Base-by-base conservation (phyloP, 1,140 invertebrate genomes). In the Littorina saxatilis region DNA sequence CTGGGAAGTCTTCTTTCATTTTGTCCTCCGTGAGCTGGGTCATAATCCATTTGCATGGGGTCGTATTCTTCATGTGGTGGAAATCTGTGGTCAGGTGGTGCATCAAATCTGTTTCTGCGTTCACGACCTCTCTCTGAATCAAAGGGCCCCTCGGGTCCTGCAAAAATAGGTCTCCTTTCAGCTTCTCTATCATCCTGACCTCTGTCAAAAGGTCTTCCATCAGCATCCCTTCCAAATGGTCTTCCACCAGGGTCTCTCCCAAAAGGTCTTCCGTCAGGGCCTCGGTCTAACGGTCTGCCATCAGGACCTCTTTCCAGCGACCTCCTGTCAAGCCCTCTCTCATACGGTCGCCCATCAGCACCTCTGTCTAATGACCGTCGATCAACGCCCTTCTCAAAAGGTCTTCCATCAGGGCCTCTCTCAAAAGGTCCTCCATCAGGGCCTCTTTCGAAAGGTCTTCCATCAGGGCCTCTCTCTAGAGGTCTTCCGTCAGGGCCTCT, bases 21-120 rank as follows among this genome's bases (percentile, higher is more conserved):
- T 17, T 37, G 55, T 13, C 58, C 32, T 32, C 70, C 5, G n/a
- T 35, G 13, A 15, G 17, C 39, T 13, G 40, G 13, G 20, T 73
- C 70, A 73, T 43, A 70, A 43, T 84, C 83, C 77, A 79, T 78
- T n/a, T 80, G 80, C 76, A 79, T 47, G 9, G 76, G 70, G 13
- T 79, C 72, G 2, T 39, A 29, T 32, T 40, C 37, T 40, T 50
- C 58, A 50, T 75, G 35, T 52, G 35, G 32, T 32, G 75, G 20
- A 50, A 73, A 73, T 73, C 70, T 73, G 23, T 61, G 7, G 27
- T 77, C 50, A 52, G 79, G 23, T 74, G 68, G 70, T 7, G 27
- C 70, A 73, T 52, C 70, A 32, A 73, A 73, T 73, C 70, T 73
- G 32, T 29, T 27, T 27, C 61, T 17, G 37, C 32, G 66, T 23